Evolutionary conservation across 1,140 invertebrate species (phyloP).

Genomic region (Phthorimaea operculella): DNA sequence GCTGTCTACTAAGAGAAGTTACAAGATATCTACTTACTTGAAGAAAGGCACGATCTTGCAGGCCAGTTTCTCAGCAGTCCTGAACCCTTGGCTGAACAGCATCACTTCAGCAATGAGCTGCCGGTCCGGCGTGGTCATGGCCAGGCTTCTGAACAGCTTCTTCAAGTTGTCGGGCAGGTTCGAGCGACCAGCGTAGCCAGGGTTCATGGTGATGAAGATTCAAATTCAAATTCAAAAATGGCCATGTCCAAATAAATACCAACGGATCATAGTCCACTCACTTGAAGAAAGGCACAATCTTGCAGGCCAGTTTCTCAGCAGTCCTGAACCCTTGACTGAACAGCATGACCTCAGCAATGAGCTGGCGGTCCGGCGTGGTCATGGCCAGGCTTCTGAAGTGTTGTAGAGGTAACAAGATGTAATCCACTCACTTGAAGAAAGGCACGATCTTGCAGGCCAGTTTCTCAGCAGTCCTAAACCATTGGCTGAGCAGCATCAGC

Average conservation of each 20-base stretch:
- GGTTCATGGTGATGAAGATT: constrained; percentile 99
- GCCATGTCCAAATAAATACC: too few species aligned
- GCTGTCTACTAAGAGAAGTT: too few species aligned
- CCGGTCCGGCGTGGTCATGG: constrained; percentile 98
- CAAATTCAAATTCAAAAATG: too few species aligned
- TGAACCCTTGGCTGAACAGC: constrained; percentile 99
- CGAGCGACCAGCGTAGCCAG: constrained; percentile 98
- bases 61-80: constrained; percentile 96
- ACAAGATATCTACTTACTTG: constrained; percentile 82
- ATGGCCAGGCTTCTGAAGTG: constrained; percentile 98
- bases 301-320: constrained; percentile 97
- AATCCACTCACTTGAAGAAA: constrained; percentile 89
- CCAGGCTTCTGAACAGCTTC: constrained; percentile 97
- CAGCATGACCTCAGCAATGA: constrained; percentile 99
- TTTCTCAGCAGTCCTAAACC: constrained; percentile 97
- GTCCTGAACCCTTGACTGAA: constrained; percentile 99
- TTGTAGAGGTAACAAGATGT: too few species aligned
- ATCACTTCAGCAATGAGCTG: constrained; percentile 99
- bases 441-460: constrained; percentile 99
- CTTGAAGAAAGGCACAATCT: constrained; percentile 99
- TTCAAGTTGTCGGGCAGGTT: constrained; percentile 99
- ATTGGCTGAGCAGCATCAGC: constrained; percentile 99
- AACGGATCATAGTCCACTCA: constrained; percentile 69
- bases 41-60: constrained; percentile 99
- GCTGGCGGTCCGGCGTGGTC: constrained; percentile 97